Percentiles rank a stretch among this genome's conserved stretches.
Conservation (phyloP, 2,797 vertebrate genomes). For the Lithobates sylvaticus region DNA sequence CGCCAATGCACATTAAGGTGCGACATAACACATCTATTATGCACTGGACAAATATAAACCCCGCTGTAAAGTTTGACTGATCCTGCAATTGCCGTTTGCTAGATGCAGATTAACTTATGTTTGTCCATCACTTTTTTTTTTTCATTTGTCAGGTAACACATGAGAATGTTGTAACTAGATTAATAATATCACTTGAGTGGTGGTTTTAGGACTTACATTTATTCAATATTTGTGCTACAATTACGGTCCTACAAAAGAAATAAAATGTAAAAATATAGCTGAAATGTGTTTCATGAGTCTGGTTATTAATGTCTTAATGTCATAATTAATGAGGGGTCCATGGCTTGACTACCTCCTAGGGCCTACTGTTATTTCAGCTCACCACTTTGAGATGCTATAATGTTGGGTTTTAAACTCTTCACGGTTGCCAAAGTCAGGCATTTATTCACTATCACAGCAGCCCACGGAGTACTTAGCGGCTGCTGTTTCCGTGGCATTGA, state of each 20-base stretch:
- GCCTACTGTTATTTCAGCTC: background rate
- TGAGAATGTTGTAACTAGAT: too few relatives aligned
- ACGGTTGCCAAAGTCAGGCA: background rate
- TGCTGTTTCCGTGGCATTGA: background rate
- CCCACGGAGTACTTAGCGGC: background rate
- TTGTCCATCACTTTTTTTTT: too few relatives aligned
- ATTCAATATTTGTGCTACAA: background rate
- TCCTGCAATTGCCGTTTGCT: too few relatives aligned
- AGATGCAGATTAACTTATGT: too few relatives aligned
- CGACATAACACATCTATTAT: too few relatives aligned
- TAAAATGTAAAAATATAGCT: background rate
- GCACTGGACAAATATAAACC: too few relatives aligned
- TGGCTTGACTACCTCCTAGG: background rate
- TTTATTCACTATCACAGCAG: background rate
- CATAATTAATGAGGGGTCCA: background rate
- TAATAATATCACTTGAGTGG: background rate
- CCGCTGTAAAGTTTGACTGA: too few relatives aligned
- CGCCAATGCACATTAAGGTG: too few relatives aligned
- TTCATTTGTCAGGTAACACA: too few relatives aligned
- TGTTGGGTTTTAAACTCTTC: background rate
- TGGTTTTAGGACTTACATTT: background rate
- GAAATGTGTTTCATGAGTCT: background rate
- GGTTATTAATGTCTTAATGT: background rate
- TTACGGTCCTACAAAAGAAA: background rate
- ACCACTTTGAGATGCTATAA: background rate